Percentiles rank a stretch among this genome's conserved stretches.
Conservation (phyloP, 1,140 invertebrate species). For the Euura saliciscinereae region DNA sequence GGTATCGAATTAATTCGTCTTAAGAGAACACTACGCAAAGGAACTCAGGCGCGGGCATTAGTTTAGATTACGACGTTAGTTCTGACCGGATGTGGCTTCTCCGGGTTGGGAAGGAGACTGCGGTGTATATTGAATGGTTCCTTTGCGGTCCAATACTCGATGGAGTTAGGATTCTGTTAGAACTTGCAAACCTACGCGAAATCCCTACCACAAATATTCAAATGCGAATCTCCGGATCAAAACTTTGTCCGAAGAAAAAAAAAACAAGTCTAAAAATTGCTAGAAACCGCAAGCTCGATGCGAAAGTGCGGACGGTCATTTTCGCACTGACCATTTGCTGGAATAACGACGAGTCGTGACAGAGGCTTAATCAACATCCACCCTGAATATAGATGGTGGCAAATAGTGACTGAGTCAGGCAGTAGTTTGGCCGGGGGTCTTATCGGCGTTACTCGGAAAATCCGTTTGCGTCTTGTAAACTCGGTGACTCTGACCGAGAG, state of each 20-base stretch:
- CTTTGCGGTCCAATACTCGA: constrained; percentile 31
- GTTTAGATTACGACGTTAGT: constrained; percentile 36
- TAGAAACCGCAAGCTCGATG: no score
- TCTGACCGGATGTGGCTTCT: constrained; percentile 31
- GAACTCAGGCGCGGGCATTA: constrained; percentile 30
- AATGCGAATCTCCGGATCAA: no score
- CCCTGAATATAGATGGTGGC: neutral
- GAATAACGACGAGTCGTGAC: neutral
- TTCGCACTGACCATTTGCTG: neutral
- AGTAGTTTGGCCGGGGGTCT: constrained; percentile 35
- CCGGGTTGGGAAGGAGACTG: constrained; percentile 23
- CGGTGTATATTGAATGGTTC: constrained; percentile 24
- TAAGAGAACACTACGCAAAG: neutral
- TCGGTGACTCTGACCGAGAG: constrained; percentile 38
- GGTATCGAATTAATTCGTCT: constrained; percentile 3
- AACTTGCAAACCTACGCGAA: neutral
- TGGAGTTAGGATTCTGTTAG: constrained; percentile 16
- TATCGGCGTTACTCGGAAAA: constrained; percentile 53
- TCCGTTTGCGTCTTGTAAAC: constrained; percentile 56
- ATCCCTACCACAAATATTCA: no score
- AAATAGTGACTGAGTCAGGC: neutral
- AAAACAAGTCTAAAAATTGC: no score
- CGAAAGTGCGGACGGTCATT: no score
- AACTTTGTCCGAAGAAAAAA: no score
- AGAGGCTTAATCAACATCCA: no score